Percentiles rank a stretch among this genome's conserved stretches.
These are phyloP conservation scores for Euproctis similis DNA, from an alignment of 2,888 invertebrate species.

Conservation along the genomic window DNA sequence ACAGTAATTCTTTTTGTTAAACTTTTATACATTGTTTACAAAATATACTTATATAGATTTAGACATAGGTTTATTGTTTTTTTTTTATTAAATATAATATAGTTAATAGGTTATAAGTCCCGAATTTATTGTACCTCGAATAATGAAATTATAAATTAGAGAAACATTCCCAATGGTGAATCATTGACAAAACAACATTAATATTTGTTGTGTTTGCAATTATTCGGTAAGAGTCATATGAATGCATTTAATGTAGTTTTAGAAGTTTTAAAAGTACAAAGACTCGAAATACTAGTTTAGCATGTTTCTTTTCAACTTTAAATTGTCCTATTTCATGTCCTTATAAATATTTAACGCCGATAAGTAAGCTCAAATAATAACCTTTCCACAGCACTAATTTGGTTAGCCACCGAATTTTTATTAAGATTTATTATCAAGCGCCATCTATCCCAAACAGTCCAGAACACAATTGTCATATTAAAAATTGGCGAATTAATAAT, in stretches of 20 bases:
- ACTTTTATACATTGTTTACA: constrained; percentile 23
- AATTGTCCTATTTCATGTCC: too few relatives aligned
- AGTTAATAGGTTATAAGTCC: constrained; percentile 14
- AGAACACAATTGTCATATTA: too few relatives aligned
- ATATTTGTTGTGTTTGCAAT: constrained; percentile 30
- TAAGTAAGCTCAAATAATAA: too few relatives aligned
- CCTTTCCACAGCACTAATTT: too few relatives aligned
- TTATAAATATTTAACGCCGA: too few relatives aligned
- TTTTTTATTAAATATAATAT: constrained; percentile 17
- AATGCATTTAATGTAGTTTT: constrained; percentile 69
- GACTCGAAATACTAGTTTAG: constrained; percentile 43
- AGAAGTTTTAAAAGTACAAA: constrained; percentile 62
- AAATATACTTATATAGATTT: constrained; percentile 19
- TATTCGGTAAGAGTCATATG: constrained; percentile 48
- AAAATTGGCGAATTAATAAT: too few relatives aligned
- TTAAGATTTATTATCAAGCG: too few relatives aligned
- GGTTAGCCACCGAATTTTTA: too few relatives aligned
- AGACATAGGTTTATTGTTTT: constrained; percentile 16
- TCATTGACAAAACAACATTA: constrained; percentile 44
- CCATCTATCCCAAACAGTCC: too few relatives aligned
- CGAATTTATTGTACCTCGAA: constrained; percentile 28
- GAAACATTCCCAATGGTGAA: constrained; percentile 47
- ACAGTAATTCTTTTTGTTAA: constrained; percentile 23
- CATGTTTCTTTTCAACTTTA: too few relatives aligned
- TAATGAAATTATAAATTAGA: constrained; percentile 35